These are phyloP conservation scores for Carpatolechia fugitivella DNA, from an alignment of 2,888 invertebrate species.

Conservation along the genomic window DNA sequence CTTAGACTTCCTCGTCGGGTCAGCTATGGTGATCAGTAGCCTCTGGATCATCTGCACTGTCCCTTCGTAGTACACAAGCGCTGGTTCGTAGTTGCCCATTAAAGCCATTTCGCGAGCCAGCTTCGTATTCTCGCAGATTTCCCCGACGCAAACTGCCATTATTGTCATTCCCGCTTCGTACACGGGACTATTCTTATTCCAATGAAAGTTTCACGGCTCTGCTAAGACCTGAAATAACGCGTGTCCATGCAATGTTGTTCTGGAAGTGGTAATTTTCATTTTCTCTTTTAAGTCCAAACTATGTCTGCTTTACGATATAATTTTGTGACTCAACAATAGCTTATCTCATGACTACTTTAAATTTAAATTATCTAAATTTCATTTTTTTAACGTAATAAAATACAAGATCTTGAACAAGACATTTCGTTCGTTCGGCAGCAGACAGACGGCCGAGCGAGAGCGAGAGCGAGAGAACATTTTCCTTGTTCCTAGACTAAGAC, in stretches of 20 bases:
- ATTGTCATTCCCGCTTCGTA: conserved; percentile 83
- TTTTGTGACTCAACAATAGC: conserved; percentile 26
- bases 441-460: too few relatives aligned
- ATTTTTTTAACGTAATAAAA: conserved; percentile 31
- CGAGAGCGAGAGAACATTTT: too few relatives aligned
- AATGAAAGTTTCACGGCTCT: conserved; percentile 43
- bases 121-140: conserved; percentile 97
- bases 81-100: conserved; percentile 96
- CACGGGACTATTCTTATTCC: conserved; percentile 60
- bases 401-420: background rate
- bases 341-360: conserved; percentile 51
- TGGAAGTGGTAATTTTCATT: conserved; percentile 18
- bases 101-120: conserved; percentile 96
- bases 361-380: conserved; percentile 40
- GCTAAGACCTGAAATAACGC: conserved; percentile 2
- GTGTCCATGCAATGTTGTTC: background rate
- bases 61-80: conserved; percentile 95
- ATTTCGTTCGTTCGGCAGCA: too few relatives aligned
- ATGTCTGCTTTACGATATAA: conserved; percentile 32
- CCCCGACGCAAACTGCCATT: conserved; percentile 93
- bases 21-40: conserved; percentile 87
- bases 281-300: conserved; percentile 30
- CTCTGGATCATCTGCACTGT: conserved; percentile 94
- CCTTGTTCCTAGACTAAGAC: too few relatives aligned
- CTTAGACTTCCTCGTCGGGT: conserved; percentile 89